Base-by-base conservation (phyloP, 2,888 invertebrate species). In the Alsophila aescularia region DNA sequence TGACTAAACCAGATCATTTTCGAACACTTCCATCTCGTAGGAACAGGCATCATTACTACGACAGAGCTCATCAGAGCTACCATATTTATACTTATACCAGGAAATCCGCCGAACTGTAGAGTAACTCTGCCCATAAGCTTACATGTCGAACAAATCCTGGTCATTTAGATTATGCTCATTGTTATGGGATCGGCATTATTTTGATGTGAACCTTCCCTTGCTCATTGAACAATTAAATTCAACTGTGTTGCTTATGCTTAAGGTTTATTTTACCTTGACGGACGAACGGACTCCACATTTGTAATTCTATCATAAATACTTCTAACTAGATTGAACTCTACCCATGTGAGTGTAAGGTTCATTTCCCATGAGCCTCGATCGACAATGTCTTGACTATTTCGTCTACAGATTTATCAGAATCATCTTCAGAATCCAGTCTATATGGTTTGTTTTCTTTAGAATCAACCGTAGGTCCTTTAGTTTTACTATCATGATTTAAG, bases 161-260 rank as follows among this genome's bases (percentile, higher is more conserved):
- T 66, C 73, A 73, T 78, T 81, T 73, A 75, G 77, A 81, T 83
- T 79, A 83, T 81, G 77, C 80, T 77, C 79, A 81, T 81, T 79
- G 79, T 77, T 81, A 82, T 78, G 76, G 76, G 68, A 63, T 63
- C 69, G 55, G 16, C 54, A 39, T 49, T 57, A 59, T 57, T 60
- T 48, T 54, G 52, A 59, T 50, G 54, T 47, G 52, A 60, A 52
- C 56, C 52, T 41, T 52, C 52, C 35, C 37, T 37, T 37, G 27
- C 9, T 31, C 27, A 49, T 18, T 32, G 16, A 37, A 37, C 54
- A 39, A 36, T 27, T 16, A 18, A 13, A 40, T 50, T 49, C 18
- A 27, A 41, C 44, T 36, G 31, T 55, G 36, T 31, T 7, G 8
- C 18, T 35, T 10, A 2, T 0, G 9, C 1, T 10, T 50, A 55